Percentiles rank a stretch among this genome's conserved stretches.
These are phyloP conservation scores for Tuberolachnus salignus DNA, from an alignment of 2,888 invertebrate species.

Conservation along the genomic window DNA sequence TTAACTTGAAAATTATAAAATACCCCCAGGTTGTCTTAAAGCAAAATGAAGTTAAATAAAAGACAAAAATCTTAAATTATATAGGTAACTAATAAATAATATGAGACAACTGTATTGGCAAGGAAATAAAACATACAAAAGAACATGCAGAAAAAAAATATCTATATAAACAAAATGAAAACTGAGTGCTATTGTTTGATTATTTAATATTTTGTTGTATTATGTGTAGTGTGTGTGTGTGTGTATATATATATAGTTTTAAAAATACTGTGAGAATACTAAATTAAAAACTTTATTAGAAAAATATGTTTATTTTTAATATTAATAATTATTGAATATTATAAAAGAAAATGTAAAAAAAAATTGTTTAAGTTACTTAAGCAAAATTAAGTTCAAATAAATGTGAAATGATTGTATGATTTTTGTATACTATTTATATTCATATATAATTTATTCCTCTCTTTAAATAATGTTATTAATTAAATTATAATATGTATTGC, in stretches of 20 bases:
- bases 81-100: conserved; percentile 37
- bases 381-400: conserved; percentile 18
- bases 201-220: neutral
- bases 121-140: conserved; percentile 18
- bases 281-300: conserved; percentile 13
- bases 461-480: neutral
- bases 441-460: neutral
- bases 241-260: no score
- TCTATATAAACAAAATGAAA: conserved; percentile 6
- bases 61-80: conserved; percentile 18
- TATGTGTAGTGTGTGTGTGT: no score
- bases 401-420: conserved; percentile 31
- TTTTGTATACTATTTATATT: neutral
- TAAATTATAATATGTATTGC: conserved; percentile 23
- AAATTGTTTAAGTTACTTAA: conserved; percentile 1
- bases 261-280: conserved; percentile 26
- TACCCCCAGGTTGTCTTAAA: neutral
- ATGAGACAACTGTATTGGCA: conserved; percentile 9
- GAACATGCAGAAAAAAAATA: conserved; percentile 23
- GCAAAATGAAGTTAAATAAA: conserved; percentile 1
- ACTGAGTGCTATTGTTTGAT: neutral
- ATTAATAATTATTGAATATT: conserved; percentile 11
- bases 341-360: conserved; percentile 20
- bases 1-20: neutral
- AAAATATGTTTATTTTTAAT: conserved; percentile 22